Percentiles rank a stretch among this genome's conserved stretches.
Conservation (phyloP, 2,113 vertebrate genomes). For the Pungitius pungitius region DNA sequence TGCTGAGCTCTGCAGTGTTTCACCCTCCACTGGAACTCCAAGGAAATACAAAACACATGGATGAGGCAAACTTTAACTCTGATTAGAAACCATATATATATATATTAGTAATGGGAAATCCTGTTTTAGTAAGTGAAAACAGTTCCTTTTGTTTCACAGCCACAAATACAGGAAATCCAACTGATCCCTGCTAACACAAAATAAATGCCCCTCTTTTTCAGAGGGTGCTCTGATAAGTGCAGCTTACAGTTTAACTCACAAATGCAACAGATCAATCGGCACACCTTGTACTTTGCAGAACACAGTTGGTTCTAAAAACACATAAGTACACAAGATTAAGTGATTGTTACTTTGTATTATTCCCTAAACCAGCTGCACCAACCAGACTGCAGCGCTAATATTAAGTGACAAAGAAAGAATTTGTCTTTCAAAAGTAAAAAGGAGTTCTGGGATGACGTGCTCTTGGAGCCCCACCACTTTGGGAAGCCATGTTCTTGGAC, state of each 20-base stretch:
- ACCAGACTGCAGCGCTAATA: slow-evolving; percentile 5
- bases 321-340: too few relatives aligned
- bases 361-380: neutral
- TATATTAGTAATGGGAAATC: slow-evolving; percentile 43
- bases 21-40: slow-evolving; percentile 28
- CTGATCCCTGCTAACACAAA: slow-evolving; percentile 19
- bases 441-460: neutral
- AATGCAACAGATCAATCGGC: neutral
- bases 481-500: slow-evolving; percentile 42
- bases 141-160: slow-evolving; percentile 32
- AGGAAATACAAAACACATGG: slow-evolving; percentile 62
- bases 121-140: slow-evolving; percentile 41
- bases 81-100: slow-evolving; percentile 28
- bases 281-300: neutral
- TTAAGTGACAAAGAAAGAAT: neutral
- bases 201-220: neutral
- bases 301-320: neutral
- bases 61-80: slow-evolving; percentile 24
- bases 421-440: neutral
- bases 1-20: slow-evolving; percentile 24
- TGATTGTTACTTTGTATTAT: neutral
- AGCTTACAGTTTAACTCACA: neutral
- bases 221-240: neutral
- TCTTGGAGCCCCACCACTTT: neutral
- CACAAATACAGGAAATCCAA: slow-evolving; percentile 39